These are phyloP conservation scores for Riptortus pedestris DNA, from an alignment of 1,140 invertebrate species.

Conservation along the genomic window DNA sequence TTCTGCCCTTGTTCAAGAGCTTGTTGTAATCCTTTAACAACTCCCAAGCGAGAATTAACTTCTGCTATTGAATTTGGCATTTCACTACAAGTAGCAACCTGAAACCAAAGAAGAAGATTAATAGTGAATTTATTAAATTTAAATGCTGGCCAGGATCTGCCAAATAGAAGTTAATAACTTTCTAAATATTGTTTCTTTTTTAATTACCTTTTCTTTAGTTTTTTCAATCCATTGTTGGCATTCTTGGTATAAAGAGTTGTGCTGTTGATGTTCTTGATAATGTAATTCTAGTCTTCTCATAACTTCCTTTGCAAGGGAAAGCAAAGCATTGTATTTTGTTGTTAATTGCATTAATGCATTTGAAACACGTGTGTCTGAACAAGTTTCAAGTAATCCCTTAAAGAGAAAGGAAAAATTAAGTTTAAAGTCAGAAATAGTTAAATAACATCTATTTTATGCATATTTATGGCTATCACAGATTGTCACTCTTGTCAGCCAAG, in stretches of 20 bases:
- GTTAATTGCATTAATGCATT: slow-evolving; percentile 88
- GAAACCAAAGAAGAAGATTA: slow-evolving; percentile 9
- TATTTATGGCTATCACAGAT: too few species aligned
- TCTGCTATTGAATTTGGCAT: slow-evolving; percentile 66
- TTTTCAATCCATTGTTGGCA: slow-evolving; percentile 84
- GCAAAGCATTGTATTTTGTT: slow-evolving; percentile 85
- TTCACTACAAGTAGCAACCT: slow-evolving; percentile 57
- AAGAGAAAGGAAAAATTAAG: slow-evolving; percentile 18
- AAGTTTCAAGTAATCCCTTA: slow-evolving; percentile 69
- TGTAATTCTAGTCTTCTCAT: slow-evolving; percentile 81
- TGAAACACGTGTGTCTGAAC: slow-evolving; percentile 83
- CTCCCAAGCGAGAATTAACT: slow-evolving; percentile 71
- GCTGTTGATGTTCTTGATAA: slow-evolving; percentile 80
- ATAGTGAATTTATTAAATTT: not conserved
- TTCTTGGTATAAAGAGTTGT: slow-evolving; percentile 77
- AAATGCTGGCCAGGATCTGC: too few species aligned
- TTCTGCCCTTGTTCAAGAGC: slow-evolving; percentile 84
- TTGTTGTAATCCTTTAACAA: slow-evolving; percentile 70
- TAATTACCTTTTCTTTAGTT: slow-evolving; percentile 58
- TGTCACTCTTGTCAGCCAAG: too few species aligned
- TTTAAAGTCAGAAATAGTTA: too few species aligned
- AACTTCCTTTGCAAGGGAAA: slow-evolving; percentile 84
- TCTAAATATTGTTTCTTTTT: too few species aligned
- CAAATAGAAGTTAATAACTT: too few species aligned
- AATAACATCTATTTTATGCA: too few species aligned